Percentiles rank a stretch among this genome's conserved stretches.
phyloP scores from a whole-genome alignment of 2,888 invertebrate species.

The Unio delphinus region DNA sequence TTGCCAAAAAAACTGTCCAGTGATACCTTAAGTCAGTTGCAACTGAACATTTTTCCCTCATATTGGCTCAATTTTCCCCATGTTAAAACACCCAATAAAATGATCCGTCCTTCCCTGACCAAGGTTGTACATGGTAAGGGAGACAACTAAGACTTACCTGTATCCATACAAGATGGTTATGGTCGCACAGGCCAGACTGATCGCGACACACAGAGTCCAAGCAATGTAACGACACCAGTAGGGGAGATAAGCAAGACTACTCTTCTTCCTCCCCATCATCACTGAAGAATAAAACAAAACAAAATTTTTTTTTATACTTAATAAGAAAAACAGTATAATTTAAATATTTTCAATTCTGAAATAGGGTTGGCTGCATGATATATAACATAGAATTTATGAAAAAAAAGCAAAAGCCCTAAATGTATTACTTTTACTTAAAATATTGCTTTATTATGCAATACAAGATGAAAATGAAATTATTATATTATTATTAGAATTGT shows the following conservation, averaged over 20 bases:
- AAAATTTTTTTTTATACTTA: neutral
- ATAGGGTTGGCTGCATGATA: too few species aligned
- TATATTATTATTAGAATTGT: neutral
- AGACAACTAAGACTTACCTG: slow-evolving; percentile 37
- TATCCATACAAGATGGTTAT: slow-evolving; percentile 65
- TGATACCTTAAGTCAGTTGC: too few species aligned
- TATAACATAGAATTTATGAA: too few species aligned
- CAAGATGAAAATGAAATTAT: too few species aligned
- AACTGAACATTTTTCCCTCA: too few species aligned
- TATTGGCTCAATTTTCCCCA: neutral
- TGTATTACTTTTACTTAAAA: too few species aligned
- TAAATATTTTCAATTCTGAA: too few species aligned
- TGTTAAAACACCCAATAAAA: neutral
- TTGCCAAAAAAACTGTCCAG: too few species aligned
- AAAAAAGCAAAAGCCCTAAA: too few species aligned
- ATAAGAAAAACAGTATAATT: too few species aligned
- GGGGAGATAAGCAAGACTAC: slow-evolving; percentile 53
- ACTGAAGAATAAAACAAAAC: slow-evolving; percentile 14
- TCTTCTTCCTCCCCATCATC: slow-evolving; percentile 18
- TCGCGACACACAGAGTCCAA: slow-evolving; percentile 57
- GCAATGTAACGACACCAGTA: slow-evolving; percentile 63
- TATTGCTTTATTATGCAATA: neutral
- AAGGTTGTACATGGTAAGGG: neutral
- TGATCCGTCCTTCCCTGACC: neutral
- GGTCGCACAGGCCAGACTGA: slow-evolving; percentile 53